Percentiles rank a stretch among this genome's conserved stretches.
Conservation (phyloP, 1,140 invertebrate species). For the Panulirus ornatus region DNA sequence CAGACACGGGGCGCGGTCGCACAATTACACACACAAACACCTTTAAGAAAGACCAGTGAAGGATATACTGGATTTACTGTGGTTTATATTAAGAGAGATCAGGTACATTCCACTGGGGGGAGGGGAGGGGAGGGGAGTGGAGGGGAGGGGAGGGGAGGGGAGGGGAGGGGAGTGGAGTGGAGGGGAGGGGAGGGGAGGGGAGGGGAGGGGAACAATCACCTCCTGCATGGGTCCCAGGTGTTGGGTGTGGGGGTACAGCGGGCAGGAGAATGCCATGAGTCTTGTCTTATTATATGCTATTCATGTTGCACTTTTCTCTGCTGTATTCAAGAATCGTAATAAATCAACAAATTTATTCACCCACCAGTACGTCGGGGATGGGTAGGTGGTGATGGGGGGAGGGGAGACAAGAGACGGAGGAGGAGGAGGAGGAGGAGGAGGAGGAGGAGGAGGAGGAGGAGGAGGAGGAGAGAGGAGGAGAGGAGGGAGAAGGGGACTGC, state of each 20-base stretch:
- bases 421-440: background rate
- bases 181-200: background rate
- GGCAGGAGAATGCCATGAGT: background rate
- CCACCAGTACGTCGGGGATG: constrained; percentile 1
- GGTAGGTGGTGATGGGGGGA: background rate
- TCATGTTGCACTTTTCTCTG: constrained; percentile 52
- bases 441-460: background rate
- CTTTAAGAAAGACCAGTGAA: too few relatives aligned
- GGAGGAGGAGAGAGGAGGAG: background rate
- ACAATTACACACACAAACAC: too few relatives aligned
- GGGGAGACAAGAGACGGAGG: background rate
- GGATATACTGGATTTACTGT: too few relatives aligned
- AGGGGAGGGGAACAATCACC: background rate
- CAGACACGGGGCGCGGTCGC: too few relatives aligned
- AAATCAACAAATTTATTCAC: constrained; percentile 61
- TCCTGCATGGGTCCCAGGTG: background rate
- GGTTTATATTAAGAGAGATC: too few relatives aligned
- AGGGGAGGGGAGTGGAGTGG: background rate
- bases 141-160: background rate
- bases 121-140: background rate
- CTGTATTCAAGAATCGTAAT: constrained; percentile 49
- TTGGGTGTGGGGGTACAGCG: background rate
- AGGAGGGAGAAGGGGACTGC: background rate
- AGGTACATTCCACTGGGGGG: background rate
- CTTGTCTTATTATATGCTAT: constrained; percentile 50